Evolutionary conservation across 2,888 invertebrate species (phyloP).

Genomic region (Geotrupes spiniger): DNA sequence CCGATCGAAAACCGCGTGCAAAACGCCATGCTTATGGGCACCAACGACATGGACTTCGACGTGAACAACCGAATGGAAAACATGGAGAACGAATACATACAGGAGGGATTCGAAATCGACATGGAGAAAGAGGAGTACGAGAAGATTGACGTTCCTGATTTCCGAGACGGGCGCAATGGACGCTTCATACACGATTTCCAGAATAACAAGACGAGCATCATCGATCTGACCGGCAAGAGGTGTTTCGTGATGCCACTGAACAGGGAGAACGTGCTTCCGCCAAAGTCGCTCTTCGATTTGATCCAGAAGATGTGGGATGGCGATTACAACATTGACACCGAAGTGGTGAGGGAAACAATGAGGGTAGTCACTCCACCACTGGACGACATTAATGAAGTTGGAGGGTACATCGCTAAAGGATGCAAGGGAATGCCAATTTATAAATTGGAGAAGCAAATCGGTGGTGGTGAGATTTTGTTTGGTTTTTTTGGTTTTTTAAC

Average conservation of each 20-base stretch:
- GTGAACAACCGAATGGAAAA: slow-evolving; percentile 13
- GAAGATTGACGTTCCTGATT: slow-evolving; percentile 83
- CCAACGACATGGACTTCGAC: slow-evolving; percentile 17
- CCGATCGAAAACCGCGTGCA: slow-evolving; percentile 51
- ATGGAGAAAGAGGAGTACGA: slow-evolving; percentile 69
- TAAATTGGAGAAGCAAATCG: slow-evolving; percentile 65
- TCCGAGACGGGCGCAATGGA: slow-evolving; percentile 75
- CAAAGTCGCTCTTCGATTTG: slow-evolving; percentile 75
- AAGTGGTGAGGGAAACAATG: slow-evolving; percentile 73
- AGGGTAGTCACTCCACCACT: slow-evolving; percentile 70
- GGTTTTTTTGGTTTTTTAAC: too few relatives aligned
- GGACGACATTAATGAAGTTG: slow-evolving; percentile 60
- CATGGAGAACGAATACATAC: slow-evolving; percentile 49
- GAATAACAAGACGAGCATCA: slow-evolving; percentile 62
- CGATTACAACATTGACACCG: slow-evolving; percentile 79
- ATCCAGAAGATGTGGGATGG: slow-evolving; percentile 75
- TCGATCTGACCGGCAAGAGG: slow-evolving; percentile 53
- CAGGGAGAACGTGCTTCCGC: slow-evolving; percentile 71
- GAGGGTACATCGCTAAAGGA: slow-evolving; percentile 67
- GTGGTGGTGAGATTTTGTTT: slow-evolving; percentile 57
- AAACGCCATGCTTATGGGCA: slow-evolving; percentile 16
- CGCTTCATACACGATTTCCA: slow-evolving; percentile 92
- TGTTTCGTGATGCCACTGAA: slow-evolving; percentile 93
- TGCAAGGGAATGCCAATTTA: slow-evolving; percentile 72
- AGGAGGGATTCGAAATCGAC: slow-evolving; percentile 80